Base-by-base conservation (phyloP, 2,797 vertebrate species). In the Eremophila alpestris region DNA sequence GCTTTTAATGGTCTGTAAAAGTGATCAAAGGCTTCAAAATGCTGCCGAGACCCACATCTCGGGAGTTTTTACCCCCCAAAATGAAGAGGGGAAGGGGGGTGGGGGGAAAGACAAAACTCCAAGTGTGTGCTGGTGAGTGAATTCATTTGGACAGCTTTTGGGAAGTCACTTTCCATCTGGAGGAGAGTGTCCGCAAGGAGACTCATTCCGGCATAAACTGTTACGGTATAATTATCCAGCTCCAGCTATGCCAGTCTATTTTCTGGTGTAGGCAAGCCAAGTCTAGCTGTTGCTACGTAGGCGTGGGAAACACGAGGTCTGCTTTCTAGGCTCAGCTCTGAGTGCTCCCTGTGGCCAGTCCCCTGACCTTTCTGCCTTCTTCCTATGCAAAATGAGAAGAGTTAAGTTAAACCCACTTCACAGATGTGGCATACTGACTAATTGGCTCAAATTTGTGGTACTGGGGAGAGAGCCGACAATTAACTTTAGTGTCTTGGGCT, bases 321-420 rank as follows among this genome's bases (percentile, higher is more conserved):
- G 91, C 95, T 96, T 95, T 97, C 95, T 95, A 97, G 94, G 95
- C 95, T 95, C 79, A 62, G 87, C 54, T 95, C 84, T 45, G 65
- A 65, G 87, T 52, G 58, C 71, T 92, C 90, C 78, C 94, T 74
- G 71, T 84, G 67, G 89, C 93, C 80, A 90, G 93, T 95, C 87
- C 91, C 51, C 73, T 83, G 93, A 94, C 67, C 68, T 78, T 93
- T 64, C 68, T 87, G 52, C 89, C 89, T 91, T 82, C 63, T 90
- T 87, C 79, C 89, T 84, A 75, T 89, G 95, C 84, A 94, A 92
- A 89, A 88, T 58, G 49, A 89, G 77, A 87, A 73, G 75, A 89
- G n/a, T 81, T 64, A 77, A 91, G 84, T 43, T 76, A 88, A 90
- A 90, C 59, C 29, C 58, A 38, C 62, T 92, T 88, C 91, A 83